A percentile compares a stretch with the other conserved stretches of the same genome.
These are phyloP conservation scores for Calosoma granatense DNA, from an alignment of 1,140 invertebrate species.

Conservation along the genomic window DNA sequence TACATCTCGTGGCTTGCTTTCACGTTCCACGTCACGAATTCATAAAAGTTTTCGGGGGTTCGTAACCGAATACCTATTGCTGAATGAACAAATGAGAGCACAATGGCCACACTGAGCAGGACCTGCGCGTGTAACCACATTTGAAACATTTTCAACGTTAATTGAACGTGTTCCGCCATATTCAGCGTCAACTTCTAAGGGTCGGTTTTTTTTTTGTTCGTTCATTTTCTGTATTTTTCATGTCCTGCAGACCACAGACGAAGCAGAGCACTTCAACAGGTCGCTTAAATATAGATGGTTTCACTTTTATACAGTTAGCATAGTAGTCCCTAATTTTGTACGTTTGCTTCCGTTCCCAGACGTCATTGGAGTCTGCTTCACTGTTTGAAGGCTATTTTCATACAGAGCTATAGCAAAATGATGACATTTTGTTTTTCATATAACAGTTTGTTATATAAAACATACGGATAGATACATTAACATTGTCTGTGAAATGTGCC, in stretches of 20 bases:
- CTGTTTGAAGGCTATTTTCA: too few species aligned
- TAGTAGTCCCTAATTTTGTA: too few species aligned
- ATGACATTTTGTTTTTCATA: too few species aligned
- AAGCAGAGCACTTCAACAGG: not conserved
- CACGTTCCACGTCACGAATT: not conserved
- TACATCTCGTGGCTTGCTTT: not conserved
- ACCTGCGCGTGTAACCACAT: not conserved
- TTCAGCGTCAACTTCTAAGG: not conserved
- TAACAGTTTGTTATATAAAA: too few species aligned
- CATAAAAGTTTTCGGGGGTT: not conserved
- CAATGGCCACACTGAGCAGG: not conserved
- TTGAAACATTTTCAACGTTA: slow-evolving; percentile 8
- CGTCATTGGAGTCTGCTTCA: too few species aligned
- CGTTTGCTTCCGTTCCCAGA: too few species aligned
- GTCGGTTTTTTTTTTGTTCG: not conserved
- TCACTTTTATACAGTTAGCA: not conserved
- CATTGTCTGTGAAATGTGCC: too few species aligned
- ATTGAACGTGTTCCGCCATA: not conserved
- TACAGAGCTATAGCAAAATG: too few species aligned
- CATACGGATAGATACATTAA: too few species aligned
- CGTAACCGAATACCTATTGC: not conserved
- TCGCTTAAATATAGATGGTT: not conserved
- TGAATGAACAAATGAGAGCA: not conserved
- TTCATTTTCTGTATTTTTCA: slow-evolving; percentile 5
- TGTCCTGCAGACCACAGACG: not conserved